Evolutionary conservation across 1,140 invertebrate species (phyloP).

Genomic region (Dendroctonus ponderosae): DNA sequence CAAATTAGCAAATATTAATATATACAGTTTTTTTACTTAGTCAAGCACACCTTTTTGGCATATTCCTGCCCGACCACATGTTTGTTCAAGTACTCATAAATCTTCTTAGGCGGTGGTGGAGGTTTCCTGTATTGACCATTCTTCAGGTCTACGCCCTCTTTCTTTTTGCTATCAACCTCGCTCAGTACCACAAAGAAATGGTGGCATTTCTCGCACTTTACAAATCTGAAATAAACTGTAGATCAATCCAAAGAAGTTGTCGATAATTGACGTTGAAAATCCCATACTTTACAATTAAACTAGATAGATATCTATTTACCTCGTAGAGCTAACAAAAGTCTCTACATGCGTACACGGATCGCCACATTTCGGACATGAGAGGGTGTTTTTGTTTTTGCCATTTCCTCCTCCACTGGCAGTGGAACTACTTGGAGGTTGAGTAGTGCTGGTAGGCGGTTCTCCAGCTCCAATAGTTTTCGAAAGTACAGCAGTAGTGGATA

Average conservation of each 20-base stretch:
- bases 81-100: conserved; percentile 92
- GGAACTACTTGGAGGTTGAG: conserved; percentile 35
- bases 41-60: conserved; percentile 77
- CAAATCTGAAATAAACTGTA: conserved; percentile 63
- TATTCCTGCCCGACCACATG: conserved; percentile 97
- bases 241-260: background rate
- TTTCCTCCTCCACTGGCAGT: conserved; percentile 38
- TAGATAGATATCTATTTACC: conserved; percentile 10
- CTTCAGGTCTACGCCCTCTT: conserved; percentile 71
- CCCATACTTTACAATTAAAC: background rate
- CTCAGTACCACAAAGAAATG: conserved; percentile 97
- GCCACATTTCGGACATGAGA: conserved; percentile 91
- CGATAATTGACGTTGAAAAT: background rate
- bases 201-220: conserved; percentile 97
- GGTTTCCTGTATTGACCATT: conserved; percentile 70
- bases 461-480: conserved; percentile 45
- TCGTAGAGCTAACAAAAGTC: conserved; percentile 93
- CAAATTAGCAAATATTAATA: background rate
- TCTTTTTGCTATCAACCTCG: conserved; percentile 86
- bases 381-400: conserved; percentile 61
- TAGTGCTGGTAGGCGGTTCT: conserved; percentile 40
- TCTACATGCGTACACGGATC: conserved; percentile 95
- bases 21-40: conserved; percentile 3
- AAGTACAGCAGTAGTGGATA: conserved; percentile 41
- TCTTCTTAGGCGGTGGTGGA: conserved; percentile 93